Conservation (phyloP, 2,888 invertebrate species). For the Ellobium chinense region DNA sequence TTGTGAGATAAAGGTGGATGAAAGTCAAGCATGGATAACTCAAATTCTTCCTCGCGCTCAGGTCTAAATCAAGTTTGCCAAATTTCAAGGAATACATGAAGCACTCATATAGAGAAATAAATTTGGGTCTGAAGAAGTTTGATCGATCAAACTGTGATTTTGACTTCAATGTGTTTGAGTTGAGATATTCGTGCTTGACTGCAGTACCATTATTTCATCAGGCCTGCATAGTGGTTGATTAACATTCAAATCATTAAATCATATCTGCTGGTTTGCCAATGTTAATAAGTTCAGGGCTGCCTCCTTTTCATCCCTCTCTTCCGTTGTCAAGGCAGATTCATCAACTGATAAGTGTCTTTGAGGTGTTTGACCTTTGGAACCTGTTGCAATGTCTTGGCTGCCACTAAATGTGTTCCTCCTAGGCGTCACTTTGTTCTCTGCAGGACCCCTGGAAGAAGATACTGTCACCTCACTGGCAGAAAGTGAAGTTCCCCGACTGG, state of each 20-base stretch:
- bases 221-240: not conserved
- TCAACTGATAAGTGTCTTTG: slow-evolving; percentile 21
- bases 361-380: not conserved
- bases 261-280: slow-evolving; percentile 43
- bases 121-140: too few relatives aligned
- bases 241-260: too few relatives aligned
- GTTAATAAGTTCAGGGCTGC: slow-evolving; percentile 50
- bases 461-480: not conserved
- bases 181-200: not conserved
- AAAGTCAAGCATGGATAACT: too few relatives aligned
- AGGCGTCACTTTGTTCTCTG: not conserved
- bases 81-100: too few relatives aligned
- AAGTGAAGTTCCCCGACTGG: not conserved
- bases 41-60: too few relatives aligned
- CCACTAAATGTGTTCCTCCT: slow-evolving; percentile 1
- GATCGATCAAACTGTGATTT: too few relatives aligned
- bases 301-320: slow-evolving; percentile 46
- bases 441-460: not conserved
- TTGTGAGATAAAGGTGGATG: too few relatives aligned
- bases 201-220: not conserved
- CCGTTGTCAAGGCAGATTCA: slow-evolving; percentile 12
- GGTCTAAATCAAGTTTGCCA: too few relatives aligned
- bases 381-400: not conserved
- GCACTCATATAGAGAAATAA: too few relatives aligned
- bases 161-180: too few relatives aligned